Evolutionary conservation across 2,113 vertebrate genomes (phyloP).

Genomic region (Nerophis lumbriciformis): DNA sequence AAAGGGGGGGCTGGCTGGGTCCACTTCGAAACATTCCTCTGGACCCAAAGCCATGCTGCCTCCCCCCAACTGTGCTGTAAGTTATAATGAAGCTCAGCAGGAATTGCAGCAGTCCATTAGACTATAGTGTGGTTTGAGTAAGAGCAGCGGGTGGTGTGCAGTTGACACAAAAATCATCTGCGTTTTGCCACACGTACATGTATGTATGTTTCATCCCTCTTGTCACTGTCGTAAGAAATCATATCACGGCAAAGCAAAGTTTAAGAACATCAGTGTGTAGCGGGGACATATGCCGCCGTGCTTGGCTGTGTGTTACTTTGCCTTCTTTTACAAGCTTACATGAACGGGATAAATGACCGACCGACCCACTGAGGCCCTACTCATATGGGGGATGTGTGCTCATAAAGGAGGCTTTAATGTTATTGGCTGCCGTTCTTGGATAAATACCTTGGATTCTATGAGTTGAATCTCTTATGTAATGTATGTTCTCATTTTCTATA

Average conservation of each 20-base stretch:
- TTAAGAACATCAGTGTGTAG: conserved; percentile 33
- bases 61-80: conserved; percentile 29
- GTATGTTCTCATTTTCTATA: conserved; percentile 59
- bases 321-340: conserved; percentile 42
- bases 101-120: conserved; percentile 39
- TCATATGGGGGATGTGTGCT: conserved; percentile 21
- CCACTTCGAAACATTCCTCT: conserved; percentile 44
- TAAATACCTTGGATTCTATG: conserved; percentile 67
- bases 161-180: conserved; percentile 14
- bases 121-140: conserved; percentile 32
- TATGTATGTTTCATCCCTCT: background rate
- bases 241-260: conserved; percentile 29
- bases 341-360: conserved; percentile 47
- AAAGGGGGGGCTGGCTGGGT: conserved; percentile 3
- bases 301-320: conserved; percentile 25
- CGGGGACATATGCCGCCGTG: conserved; percentile 4
- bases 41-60: conserved; percentile 29
- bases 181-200: background rate
- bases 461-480: conserved; percentile 72
- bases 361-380: conserved; percentile 27
- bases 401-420: conserved; percentile 47
- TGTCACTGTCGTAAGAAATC: conserved; percentile 7
- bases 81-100: conserved; percentile 40
- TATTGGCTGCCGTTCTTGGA: conserved; percentile 50
- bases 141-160: conserved; percentile 35